These are phyloP conservation scores for Gouania willdenowi DNA, from an alignment of 2,797 vertebrate genomes.

Conservation along the genomic window DNA sequence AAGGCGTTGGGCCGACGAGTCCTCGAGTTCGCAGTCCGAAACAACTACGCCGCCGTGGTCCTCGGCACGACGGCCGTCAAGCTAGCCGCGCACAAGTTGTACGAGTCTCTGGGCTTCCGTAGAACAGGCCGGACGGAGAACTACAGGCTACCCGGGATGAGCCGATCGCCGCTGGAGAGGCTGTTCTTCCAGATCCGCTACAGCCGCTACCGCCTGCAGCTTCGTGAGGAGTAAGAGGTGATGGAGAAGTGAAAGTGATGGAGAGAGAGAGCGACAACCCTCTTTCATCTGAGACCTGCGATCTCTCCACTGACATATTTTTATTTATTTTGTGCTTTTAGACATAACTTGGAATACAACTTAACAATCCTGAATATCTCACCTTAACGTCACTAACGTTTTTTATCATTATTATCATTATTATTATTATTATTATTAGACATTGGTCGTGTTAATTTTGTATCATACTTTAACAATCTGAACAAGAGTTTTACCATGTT, in stretches of 20 bases:
- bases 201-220: constrained; percentile 96
- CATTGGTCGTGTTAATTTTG: no score
- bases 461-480: constrained; percentile 54
- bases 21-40: constrained; percentile 92
- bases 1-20: constrained; percentile 94
- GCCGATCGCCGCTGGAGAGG: constrained; percentile 88
- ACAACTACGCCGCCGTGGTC: constrained; percentile 93
- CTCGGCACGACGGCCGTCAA: constrained; percentile 96
- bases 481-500: constrained; percentile 43
- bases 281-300: constrained; percentile 51
- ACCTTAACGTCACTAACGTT: constrained; percentile 62
- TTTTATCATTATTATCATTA: constrained; percentile 62
- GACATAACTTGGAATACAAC: constrained; percentile 55
- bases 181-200: constrained; percentile 99
- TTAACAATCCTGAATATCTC: constrained; percentile 57
- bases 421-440: constrained; percentile 62
- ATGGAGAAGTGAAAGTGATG: constrained; percentile 29
- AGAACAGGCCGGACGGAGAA: constrained; percentile 86
- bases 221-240: constrained; percentile 91
- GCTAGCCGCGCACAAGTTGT: constrained; percentile 96
- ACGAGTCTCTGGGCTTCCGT: constrained; percentile 97
- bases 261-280: constrained; percentile 53
- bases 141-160: constrained; percentile 92
- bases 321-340: constrained; percentile 73
- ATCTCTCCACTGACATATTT: constrained; percentile 67